These are phyloP conservation scores for Melolontha melolontha DNA, from an alignment of 2,888 invertebrate genomes.

Conservation along the genomic window DNA sequence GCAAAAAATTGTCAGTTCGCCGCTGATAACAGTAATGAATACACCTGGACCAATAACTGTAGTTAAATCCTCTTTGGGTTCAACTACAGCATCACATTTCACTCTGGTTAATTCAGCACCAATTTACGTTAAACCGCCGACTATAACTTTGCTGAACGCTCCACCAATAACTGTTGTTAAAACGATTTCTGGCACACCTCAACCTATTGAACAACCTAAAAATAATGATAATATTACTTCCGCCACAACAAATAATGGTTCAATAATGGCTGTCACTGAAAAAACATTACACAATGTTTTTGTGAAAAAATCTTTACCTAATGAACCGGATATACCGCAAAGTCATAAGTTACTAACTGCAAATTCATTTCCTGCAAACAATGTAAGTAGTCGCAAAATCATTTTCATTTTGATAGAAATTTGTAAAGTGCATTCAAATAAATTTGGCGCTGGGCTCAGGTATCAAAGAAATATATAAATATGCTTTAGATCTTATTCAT, in stretches of 20 bases:
- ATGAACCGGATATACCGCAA: conserved; percentile 56
- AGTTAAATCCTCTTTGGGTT: conserved; percentile 62
- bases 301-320: conserved; percentile 60
- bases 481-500: no score
- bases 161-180: conserved; percentile 63
- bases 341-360: conserved; percentile 62
- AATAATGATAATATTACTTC: conserved; percentile 26
- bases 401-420: no score
- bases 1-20: conserved; percentile 52
- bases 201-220: conserved; percentile 29
- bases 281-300: conserved; percentile 61
- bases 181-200: conserved; percentile 49
- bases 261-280: conserved; percentile 46
- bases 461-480: no score
- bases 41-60: conserved; percentile 61
- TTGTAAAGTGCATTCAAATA: not conserved
- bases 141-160: conserved; percentile 62
- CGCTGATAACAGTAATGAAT: conserved; percentile 63
- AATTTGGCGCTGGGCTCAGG: no score
- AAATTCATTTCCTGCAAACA: conserved; percentile 60
- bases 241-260: conserved; percentile 46
- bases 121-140: conserved; percentile 55
- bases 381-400: conserved; percentile 56
- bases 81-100: conserved; percentile 60
- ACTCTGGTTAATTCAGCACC: conserved; percentile 61